Evolutionary conservation across 1,140 invertebrate species (phyloP), one percentile per base, ranked within the genome.

Genomic region (Zaprionus vittiger): DNA sequence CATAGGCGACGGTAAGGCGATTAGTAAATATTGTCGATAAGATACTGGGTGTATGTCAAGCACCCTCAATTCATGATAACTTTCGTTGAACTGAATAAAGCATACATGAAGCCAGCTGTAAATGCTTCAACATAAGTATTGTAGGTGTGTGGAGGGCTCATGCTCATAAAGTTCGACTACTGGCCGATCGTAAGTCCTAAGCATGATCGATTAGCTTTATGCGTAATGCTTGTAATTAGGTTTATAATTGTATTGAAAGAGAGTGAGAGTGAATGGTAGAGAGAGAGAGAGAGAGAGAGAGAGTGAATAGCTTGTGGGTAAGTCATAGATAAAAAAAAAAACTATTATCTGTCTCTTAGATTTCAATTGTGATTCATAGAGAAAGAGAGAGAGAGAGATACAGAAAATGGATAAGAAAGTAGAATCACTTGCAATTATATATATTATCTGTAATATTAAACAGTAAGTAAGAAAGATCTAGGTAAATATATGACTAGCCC

Each of bases 161-260:
- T 31, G 5, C 38, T 41, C 14, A 41, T 9, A 15, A 14, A 17
- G 44, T 52, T 28, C 22, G 22, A 63, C 61, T 52, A 52, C 47
- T 34, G 14, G 24, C 11, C 14, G 52, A 37, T 22, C 26, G 56
- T 37, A 44, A 63, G n/a, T 34, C 15, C 22, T 69, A 62, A 70
- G 66, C 41, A 62, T 74, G 66, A 74, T 74, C 52, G 66, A 74
- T 73, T 15, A 28, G 24, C 6, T 11, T 22, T n/a, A 34, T 54
- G 44, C 34, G 5, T 66, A 59, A 65, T 66, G 37, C 15, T 59
- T 56, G 59, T 70, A 74, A 63, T 74, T 63, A 59, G 38, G 37
- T 49, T 28, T 49, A 63, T 63, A 56, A 74, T 70, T 57, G 31
- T 20, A 63, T 5, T 11, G 17, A 44, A 22, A 56, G 52, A 3